These are phyloP conservation scores for Lophura nycthemera DNA, from an alignment of 2,113 vertebrate species.

Conservation along the genomic window DNA sequence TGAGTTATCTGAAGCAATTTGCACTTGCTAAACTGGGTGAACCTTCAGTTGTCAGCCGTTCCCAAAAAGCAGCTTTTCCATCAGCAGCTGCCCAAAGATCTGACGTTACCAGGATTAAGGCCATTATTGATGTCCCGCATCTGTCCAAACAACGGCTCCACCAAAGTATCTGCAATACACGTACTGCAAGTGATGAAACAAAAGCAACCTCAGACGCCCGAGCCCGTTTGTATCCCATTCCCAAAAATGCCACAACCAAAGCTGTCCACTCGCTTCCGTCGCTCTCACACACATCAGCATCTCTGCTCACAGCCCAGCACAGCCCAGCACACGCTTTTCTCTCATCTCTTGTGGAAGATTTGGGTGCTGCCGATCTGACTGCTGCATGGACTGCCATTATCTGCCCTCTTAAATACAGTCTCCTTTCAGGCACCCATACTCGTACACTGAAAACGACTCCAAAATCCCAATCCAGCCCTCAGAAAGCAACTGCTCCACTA, in stretches of 20 bases:
- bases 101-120: neutral
- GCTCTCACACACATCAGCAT: neutral
- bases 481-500: too few species aligned
- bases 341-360: neutral
- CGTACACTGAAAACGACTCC: neutral
- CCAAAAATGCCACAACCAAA: neutral
- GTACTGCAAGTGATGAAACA: neutral
- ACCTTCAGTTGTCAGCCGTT: neutral
- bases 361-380: neutral
- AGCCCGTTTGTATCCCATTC: neutral
- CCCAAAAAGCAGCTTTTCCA: neutral
- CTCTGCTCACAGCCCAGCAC: accelerated
- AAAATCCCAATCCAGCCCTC: accelerated
- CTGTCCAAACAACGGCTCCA: neutral
- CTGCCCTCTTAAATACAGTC: accelerated
- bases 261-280: too few species aligned
- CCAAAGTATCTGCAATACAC: neutral
- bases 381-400: accelerated
- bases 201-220: neutral
- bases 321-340: neutral
- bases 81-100: neutral
- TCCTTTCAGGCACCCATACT: accelerated
- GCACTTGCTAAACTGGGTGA: slow-evolving; percentile 11
- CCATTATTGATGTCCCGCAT: neutral
- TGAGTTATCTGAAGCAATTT: neutral